Conservation (phyloP, 2,797 vertebrate genomes). For the Tokudaia tokunoshimensis region DNA sequence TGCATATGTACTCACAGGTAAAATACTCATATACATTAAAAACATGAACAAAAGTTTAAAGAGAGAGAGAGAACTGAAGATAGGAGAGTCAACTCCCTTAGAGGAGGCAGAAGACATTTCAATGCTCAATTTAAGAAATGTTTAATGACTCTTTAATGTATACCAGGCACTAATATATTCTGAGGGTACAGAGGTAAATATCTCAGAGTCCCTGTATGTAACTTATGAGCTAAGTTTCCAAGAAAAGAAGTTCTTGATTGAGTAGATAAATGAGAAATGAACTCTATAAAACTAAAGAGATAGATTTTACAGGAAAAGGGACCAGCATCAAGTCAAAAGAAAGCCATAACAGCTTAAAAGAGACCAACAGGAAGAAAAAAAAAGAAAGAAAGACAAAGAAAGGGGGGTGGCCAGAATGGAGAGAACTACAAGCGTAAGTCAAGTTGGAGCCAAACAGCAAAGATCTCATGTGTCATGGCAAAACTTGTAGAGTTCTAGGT, state of each 20-base stretch:
- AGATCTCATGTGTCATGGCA: not conserved
- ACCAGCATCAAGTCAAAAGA: conserved; percentile 32
- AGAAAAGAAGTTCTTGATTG: not conserved
- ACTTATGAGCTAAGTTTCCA: conserved; percentile 52
- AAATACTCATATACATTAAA: not conserved
- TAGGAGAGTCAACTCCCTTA: not conserved
- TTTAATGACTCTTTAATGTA: conserved; percentile 44
- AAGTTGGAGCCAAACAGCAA: not conserved
- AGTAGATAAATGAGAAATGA: conserved; percentile 14
- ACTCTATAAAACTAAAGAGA: conserved; percentile 43
- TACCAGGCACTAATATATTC: not conserved
- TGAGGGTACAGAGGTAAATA: conserved; percentile 18
- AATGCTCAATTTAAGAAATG: conserved; percentile 50
- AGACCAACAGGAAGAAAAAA: not conserved
- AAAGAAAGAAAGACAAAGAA: not conserved
- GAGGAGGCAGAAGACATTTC: conserved; percentile 44
- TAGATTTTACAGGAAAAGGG: conserved; percentile 41
- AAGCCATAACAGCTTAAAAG: not conserved
- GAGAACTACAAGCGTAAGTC: not conserved
- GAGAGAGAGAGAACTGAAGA: not conserved
- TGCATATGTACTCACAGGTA: not conserved
- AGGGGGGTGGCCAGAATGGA: not conserved
- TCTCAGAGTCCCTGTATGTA: not conserved
- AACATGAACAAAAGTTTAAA: not conserved
- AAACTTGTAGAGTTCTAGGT: conserved; percentile 33